phyloP scores from a whole-genome alignment of 2,797 vertebrate genomes.

The Bufotes viridis region DNA sequence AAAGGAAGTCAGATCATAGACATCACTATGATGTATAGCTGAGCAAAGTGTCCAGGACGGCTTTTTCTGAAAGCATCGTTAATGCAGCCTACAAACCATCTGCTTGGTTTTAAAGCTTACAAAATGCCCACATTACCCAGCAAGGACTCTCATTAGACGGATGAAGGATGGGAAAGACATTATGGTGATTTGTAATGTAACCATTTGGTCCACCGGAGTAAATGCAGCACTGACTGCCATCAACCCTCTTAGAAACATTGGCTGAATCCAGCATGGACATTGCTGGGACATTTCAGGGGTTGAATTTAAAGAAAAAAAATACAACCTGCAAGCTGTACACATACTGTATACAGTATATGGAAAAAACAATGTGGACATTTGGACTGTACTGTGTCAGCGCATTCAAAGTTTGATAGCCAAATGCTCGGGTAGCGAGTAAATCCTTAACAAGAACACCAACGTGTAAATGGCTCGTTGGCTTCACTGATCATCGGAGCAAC shows the following conservation, averaged over 20 bases:
- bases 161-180: conserved; percentile 50
- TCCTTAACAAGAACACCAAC: not conserved
- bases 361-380: not conserved
- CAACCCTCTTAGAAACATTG: conserved; percentile 12
- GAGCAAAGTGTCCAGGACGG: conserved; percentile 28
- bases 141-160: conserved; percentile 53
- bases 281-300: not conserved
- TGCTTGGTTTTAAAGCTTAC: conserved; percentile 61
- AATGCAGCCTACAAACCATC: conserved; percentile 62
- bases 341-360: no score
- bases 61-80: conserved; percentile 48
- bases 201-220: conserved; percentile 29
- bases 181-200: conserved; percentile 47
- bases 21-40: conserved; percentile 44
- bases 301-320: not conserved
- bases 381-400: not conserved
- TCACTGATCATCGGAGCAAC: not conserved
- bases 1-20: conserved; percentile 28
- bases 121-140: conserved; percentile 61
- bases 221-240: not conserved
- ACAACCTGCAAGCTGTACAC: no score
- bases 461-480: not conserved
- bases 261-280: not conserved
- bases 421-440: not conserved
- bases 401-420: not conserved